A percentile compares a stretch with the other conserved stretches of the same genome.
Evolutionary conservation across 2,797 vertebrate species (phyloP).

Genomic region (Chaetodon trifasciatus): DNA sequence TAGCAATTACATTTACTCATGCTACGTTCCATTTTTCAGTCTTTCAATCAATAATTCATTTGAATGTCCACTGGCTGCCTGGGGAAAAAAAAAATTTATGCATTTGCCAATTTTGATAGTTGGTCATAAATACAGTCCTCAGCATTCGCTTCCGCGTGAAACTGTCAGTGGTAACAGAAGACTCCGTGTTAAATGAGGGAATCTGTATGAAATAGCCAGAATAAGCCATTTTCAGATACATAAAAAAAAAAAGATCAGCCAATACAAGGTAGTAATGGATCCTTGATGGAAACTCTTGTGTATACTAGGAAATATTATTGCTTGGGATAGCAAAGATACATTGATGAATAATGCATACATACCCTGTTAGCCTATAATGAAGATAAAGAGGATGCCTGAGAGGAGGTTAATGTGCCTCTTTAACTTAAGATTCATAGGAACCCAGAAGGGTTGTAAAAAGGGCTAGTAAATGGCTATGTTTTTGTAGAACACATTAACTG

Average conservation of each 20-base stretch:
- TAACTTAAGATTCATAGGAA: conserved; percentile 74
- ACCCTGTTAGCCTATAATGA: conserved; percentile 74
- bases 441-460: conserved; percentile 70
- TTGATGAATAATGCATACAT: conserved; percentile 75
- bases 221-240: conserved; percentile 68
- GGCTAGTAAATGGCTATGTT: conserved; percentile 71
- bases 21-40: conserved; percentile 59
- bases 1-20: conserved; percentile 69
- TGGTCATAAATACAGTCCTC: conserved; percentile 65
- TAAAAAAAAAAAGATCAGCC: conserved; percentile 52
- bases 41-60: conserved; percentile 78
- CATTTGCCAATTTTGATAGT: conserved; percentile 66
- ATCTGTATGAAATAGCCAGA: conserved; percentile 50
- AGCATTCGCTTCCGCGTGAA: conserved; percentile 58
- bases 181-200: conserved; percentile 52
- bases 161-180: conserved; percentile 58
- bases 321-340: conserved; percentile 59
- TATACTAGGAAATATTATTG: conserved; percentile 61
- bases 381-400: conserved; percentile 67
- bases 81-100: conserved; percentile 34
- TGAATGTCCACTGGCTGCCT: conserved; percentile 67
- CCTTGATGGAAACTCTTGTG: conserved; percentile 55
- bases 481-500: conserved; percentile 70
- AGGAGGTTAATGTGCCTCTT: conserved; percentile 79
- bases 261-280: conserved; percentile 39